Conservation (phyloP, 2,113 vertebrate genomes). For the Entomyzon cyanotis region DNA sequence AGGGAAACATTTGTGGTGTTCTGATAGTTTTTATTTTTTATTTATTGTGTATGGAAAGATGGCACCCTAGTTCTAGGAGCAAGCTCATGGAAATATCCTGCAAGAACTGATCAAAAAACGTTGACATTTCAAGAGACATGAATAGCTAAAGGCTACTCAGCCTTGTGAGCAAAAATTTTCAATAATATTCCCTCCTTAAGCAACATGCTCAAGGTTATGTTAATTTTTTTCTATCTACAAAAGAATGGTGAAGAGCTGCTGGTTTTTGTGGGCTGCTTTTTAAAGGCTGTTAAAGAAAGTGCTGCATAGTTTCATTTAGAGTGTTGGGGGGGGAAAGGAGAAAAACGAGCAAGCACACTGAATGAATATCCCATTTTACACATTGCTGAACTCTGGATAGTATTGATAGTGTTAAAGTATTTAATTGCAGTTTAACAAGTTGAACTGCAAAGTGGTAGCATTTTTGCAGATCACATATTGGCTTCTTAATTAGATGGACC, state of each 20-base stretch:
- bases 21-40: not conserved
- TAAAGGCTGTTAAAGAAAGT: not conserved
- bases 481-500: not conserved
- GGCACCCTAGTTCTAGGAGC: not conserved
- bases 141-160: not conserved
- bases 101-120: not conserved
- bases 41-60: not conserved
- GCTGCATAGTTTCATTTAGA: not conserved
- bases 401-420: not conserved
- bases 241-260: not conserved
- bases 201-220: rapidly evolving
- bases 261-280: not conserved
- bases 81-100: not conserved
- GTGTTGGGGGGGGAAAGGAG: not conserved
- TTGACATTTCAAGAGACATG: not conserved
- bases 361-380: not conserved
- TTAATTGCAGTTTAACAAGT: not conserved
- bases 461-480: not conserved
- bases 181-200: not conserved
- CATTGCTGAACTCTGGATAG: not conserved
- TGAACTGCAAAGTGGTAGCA: not conserved
- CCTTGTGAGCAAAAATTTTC: not conserved
- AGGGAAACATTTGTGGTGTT: not conserved
- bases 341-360: not conserved
- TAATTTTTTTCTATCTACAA: not conserved